phyloP scores from a whole-genome alignment of 2,888 invertebrate genomes.

The Selenia dentaria region DNA sequence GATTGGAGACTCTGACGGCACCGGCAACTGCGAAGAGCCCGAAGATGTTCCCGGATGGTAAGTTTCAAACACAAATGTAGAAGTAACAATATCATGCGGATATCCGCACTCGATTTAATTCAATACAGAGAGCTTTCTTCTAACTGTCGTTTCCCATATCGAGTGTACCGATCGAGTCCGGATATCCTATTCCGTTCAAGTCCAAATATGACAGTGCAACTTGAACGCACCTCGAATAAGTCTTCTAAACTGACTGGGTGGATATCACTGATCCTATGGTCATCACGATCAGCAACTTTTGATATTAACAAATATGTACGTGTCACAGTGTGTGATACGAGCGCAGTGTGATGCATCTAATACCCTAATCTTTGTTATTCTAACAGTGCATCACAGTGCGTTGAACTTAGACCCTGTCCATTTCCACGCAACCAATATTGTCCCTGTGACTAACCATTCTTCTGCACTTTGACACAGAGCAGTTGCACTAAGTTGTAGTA shows the following conservation, averaged over 20 bases:
- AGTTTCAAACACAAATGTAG: conserved; percentile 65
- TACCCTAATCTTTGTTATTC: conserved; percentile 5
- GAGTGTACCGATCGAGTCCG: conserved; percentile 37
- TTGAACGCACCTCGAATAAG: conserved; percentile 52
- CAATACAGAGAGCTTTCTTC: conserved; percentile 21
- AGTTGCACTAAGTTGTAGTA: conserved; percentile 22
- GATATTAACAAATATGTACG: conserved; percentile 61
- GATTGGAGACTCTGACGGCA: conserved; percentile 95
- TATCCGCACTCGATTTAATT: conserved; percentile 32
- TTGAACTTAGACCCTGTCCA: conserved; percentile 52
- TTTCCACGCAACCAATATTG: conserved; percentile 63
- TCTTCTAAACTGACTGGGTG: conserved; percentile 62
- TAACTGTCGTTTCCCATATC: conserved; percentile 25
- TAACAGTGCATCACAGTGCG: conserved; percentile 37
- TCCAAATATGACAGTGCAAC: conserved; percentile 58
- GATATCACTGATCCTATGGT: conserved; percentile 63
- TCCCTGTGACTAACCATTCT: conserved; percentile 81
- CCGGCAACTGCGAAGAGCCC: conserved; percentile 97
- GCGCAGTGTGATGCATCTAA: conserved; percentile 40
- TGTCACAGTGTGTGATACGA: conserved; percentile 18
- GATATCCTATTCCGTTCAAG: conserved; percentile 59
- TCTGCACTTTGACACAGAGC: conserved; percentile 59
- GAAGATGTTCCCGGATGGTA: conserved; percentile 98
- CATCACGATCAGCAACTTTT: conserved; percentile 51
- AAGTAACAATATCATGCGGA: conserved; percentile 34